Evolutionary conservation across 2,888 invertebrate genomes (phyloP), one percentile per base, ranked within the genome.

Genomic region (Euzophera pinguis): DNA sequence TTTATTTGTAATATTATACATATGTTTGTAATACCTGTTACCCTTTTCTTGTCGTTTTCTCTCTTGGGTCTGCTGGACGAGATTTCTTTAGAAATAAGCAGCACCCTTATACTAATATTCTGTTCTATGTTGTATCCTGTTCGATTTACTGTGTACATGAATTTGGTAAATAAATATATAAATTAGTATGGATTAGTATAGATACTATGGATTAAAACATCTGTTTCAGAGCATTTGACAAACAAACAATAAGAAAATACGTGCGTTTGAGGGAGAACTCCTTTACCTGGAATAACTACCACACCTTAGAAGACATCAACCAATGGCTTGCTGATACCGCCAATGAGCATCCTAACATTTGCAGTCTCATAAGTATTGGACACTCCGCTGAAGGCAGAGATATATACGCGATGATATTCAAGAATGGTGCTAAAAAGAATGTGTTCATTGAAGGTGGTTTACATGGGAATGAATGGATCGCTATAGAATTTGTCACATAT

Each of bases 381-480:
- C 73, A 73, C 47, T 84, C 91, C 0, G 73, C 63, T 42, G 90
- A 92, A 73, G 86, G 84, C 0, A 69, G 84, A 56, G 74, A 82
- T 4, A 87, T 91, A 45, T 73, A 69, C 34, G 84, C 74, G 5
- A 10, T 84, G 1, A 59, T 61, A 12, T 57, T 86, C 0, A 60
- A 51, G 12, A 60, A 59, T 10, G 56, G 56, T 1, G 50, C 61
- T 0, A 91, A 79, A 58, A 81, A 73, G 10, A 91, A 70, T 5
- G 84, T 93, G 4, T 88, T 93, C 32, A 69, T 93, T 3, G 94
- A 93, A 70, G 91, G 81, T 32, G 91, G 91, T 1, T 92, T 94
- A 47, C 95, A 95, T 70, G 94, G 94, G 0, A 91, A 95, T 43
- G 96, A 97, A 79, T 96, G 94, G 94, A 91, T 94, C 10, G 78